Conservation (phyloP, 2,888 invertebrate genomes). For the Latrodectus hesperus region DNA sequence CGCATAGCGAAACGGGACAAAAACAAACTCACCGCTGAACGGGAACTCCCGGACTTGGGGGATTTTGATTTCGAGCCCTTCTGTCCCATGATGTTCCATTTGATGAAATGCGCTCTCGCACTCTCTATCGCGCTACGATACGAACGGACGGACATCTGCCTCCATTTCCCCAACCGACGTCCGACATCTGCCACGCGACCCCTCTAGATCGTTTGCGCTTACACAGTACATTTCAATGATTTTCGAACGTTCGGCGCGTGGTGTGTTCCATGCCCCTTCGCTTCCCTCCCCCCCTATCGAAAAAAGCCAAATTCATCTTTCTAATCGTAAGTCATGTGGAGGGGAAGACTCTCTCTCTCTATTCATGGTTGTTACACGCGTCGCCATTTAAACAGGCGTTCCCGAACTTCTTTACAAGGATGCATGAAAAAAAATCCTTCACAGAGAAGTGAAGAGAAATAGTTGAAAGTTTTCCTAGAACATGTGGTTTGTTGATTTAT, state of each 20-base stretch:
- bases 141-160: slow-evolving; percentile 49
- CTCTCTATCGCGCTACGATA: not conserved
- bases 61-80: slow-evolving; percentile 58
- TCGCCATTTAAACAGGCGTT: not conserved
- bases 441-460: too few species aligned
- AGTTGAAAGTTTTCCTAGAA: too few species aligned
- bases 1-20: slow-evolving; percentile 4
- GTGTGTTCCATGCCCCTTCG: not conserved
- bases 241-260: slow-evolving; percentile 1
- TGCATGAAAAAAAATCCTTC: too few species aligned
- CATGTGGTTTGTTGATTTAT: too few species aligned
- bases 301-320: not conserved
- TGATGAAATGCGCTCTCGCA: slow-evolving; percentile 34
- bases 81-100: slow-evolving; percentile 62
- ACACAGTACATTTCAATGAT: slow-evolving; percentile 1
- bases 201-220: slow-evolving; percentile 35
- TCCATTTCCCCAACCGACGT: slow-evolving; percentile 56
- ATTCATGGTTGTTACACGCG: not conserved
- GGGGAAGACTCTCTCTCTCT: not conserved
- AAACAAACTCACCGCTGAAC: slow-evolving; percentile 55
- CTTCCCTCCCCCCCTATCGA: slow-evolving; percentile 10
- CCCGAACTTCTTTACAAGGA: too few species aligned
- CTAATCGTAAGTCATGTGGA: not conserved
- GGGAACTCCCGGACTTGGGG: slow-evolving; percentile 36
- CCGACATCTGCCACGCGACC: slow-evolving; percentile 67